Evolutionary conservation across 2,113 vertebrate genomes (phyloP), one percentile per base, ranked within the genome.

Genomic region (Lichenostomus cassidix): DNA sequence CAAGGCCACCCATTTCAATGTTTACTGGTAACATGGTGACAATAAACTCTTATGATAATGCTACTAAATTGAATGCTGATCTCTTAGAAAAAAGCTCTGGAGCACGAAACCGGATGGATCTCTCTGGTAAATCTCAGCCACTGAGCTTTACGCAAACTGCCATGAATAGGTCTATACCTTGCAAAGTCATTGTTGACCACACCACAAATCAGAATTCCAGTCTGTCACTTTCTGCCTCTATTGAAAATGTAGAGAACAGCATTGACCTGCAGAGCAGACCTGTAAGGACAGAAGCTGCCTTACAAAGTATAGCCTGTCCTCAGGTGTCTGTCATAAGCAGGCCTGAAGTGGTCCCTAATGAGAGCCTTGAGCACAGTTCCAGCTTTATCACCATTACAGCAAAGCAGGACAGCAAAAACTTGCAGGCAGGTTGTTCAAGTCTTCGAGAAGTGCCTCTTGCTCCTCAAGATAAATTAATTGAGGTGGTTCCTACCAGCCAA

Each of bases 171-270:
- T 98, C 98, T 6, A 98, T 98, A 70, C 98, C 98, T 11, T 98
- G 98, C 79, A 98, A 98, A 95, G 98, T 98, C 90, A 98, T 98
- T 59, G 98, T 98, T 29, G 98, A 98, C 91, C 98, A 98, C 96
- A 98, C 98, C 80, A 97, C 98, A 7, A 98, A 98, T 25, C 94
- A 98, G 89, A 98, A 98, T 93, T 97, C 98, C 86, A 96, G 90
- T 47, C 83, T 98, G 71, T 97, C 98, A 6, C 97, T 98, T 85
- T 91, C 97, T 33, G 92, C 97, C 81, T 96, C 97, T 84, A 31
- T 96, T 41, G 98, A 98, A 91, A 97, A 93, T 3, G 7, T 91
- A 28, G 98, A 98, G 84, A 96, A 63, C 89, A 95, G 88, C 94
- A 33, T 93, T 78, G 98, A 98, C 75, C 68, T 97, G 68, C 98